Percentiles rank a stretch among this genome's conserved stretches.
These are phyloP conservation scores for Gila robusta DNA, from an alignment of 2,797 vertebrate genomes.

Conservation along the genomic window DNA sequence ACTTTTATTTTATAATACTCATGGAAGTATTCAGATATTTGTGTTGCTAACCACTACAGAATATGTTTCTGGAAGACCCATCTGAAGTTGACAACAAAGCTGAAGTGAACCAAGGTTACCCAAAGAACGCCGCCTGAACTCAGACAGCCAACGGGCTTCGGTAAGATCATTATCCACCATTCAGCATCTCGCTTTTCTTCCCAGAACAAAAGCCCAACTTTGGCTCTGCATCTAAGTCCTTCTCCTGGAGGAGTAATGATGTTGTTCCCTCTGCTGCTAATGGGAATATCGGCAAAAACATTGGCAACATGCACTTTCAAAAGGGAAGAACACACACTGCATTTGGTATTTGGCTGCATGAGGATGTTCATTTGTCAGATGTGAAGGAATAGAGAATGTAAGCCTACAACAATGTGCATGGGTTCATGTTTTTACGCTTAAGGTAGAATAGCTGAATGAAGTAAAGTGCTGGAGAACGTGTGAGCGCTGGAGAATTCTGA, in stretches of 20 bases:
- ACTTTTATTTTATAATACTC: not conserved
- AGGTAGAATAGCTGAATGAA: not conserved
- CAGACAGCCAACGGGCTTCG: slow-evolving; percentile 53
- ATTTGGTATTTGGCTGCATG: slow-evolving; percentile 22
- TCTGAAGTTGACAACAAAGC: not conserved
- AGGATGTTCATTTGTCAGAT: slow-evolving; percentile 9
- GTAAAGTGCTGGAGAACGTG: not conserved
- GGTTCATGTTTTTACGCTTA: not conserved
- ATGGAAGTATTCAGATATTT: not conserved
- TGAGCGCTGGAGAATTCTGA: slow-evolving; percentile 7
- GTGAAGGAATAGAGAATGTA: slow-evolving; percentile 3
- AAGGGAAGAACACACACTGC: not conserved
- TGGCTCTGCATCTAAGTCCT: slow-evolving; percentile 61
- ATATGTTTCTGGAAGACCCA: not conserved
- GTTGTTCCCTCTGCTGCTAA: slow-evolving; percentile 66
- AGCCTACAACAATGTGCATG: not conserved
- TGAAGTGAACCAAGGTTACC: not conserved
- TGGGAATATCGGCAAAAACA: slow-evolving; percentile 65
- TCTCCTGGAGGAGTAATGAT: slow-evolving; percentile 63
- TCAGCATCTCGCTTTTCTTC: slow-evolving; percentile 60
- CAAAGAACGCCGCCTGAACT: slow-evolving; percentile 34
- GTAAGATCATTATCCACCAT: slow-evolving; percentile 70
- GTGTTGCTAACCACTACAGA: not conserved
- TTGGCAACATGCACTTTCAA: slow-evolving; percentile 47
- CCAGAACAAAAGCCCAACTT: slow-evolving; percentile 67